Base-by-base conservation (phyloP, 2,888 invertebrate species). In the Magallana nippona region DNA sequence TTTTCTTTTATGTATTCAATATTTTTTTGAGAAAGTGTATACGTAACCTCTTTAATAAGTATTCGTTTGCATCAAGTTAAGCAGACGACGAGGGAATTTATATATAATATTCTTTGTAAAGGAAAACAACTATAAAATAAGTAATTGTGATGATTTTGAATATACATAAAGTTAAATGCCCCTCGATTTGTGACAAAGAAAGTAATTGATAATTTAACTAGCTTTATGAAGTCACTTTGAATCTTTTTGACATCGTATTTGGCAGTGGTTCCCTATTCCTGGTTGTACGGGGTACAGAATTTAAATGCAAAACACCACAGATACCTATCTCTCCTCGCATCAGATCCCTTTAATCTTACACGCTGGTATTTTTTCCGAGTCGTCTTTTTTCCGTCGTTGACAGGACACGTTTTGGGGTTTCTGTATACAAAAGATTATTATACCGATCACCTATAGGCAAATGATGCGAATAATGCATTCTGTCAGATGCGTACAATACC, bases 401-500 rank as follows among this genome's bases (percentile, higher is more conserved):
- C 71, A 27, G 71, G 71, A 27, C 71, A 27, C 71, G 71, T 71
- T 71, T 44, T 71, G 19, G 27, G 22, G 71, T 71, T 32, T 71
- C 32, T 71, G 71, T 71, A 32, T 17, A 27, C 27, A 71, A 71
- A 27, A 71, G 71, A 71, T 71, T 71, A 71, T 71, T 71, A 27
- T 71, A 27, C 71, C 27, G 22, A 22, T 71, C 71, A 71, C 32
- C 71, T 32, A 71, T 71, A 27, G 71, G 27, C 71, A 71, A 71
- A 71, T 71, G 71, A 71, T 27, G 71, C 71, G 71, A 71, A 71
- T 71, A 71, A 71, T 71, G 32, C 71, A 32, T 27, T 71, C 71
- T 71, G 71, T 71, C 71, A 71, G 71, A 71, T 71, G 22, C 71
- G 22, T 13, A 71, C 13, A 71, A 71, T 71, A 15, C 11, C 71